Evolutionary conservation across 2,797 vertebrate species (phyloP).

Genomic region (Rhinatrema bivittatum): DNA sequence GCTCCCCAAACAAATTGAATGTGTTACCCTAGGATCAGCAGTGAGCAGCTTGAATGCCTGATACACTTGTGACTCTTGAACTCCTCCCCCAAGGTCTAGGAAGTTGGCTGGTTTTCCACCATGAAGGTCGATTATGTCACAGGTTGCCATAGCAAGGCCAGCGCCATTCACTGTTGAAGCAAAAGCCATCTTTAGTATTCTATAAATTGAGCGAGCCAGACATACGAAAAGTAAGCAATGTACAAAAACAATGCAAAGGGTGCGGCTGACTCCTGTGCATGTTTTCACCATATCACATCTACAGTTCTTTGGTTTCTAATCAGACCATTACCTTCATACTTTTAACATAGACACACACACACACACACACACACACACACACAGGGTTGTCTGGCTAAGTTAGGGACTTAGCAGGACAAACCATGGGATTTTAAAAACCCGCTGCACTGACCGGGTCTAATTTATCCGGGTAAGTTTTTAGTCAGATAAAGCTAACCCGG

Average conservation of each 20-base stretch:
- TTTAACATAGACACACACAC: too few relatives aligned
- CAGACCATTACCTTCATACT: not conserved
- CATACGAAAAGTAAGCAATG: not conserved
- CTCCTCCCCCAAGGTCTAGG: constrained; percentile 92
- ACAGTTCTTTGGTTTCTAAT: not conserved
- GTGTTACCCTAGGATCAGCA: constrained; percentile 89
- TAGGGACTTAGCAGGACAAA: too few relatives aligned
- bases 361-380: too few relatives aligned
- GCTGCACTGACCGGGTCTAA: too few relatives aligned
- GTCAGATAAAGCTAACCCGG: too few relatives aligned
- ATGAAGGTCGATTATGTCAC: constrained; percentile 93
- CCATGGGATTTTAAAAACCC: too few relatives aligned
- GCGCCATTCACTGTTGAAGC: constrained; percentile 86
- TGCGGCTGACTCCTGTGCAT: too few relatives aligned
- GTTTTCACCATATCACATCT: rapidly evolving
- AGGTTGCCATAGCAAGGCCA: constrained; percentile 95
- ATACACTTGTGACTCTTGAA: constrained; percentile 92
- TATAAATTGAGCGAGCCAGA: not conserved
- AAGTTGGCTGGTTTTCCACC: constrained; percentile 97
- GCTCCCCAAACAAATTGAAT: too few relatives aligned
- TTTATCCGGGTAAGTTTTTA: too few relatives aligned
- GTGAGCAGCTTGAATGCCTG: constrained; percentile 94
- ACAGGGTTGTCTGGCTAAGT: too few relatives aligned
- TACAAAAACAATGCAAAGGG: too few relatives aligned
- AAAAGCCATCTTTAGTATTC: constrained; percentile 11